Conservation (phyloP, 1,140 invertebrate species). For the Sitobion miscanthi region DNA sequence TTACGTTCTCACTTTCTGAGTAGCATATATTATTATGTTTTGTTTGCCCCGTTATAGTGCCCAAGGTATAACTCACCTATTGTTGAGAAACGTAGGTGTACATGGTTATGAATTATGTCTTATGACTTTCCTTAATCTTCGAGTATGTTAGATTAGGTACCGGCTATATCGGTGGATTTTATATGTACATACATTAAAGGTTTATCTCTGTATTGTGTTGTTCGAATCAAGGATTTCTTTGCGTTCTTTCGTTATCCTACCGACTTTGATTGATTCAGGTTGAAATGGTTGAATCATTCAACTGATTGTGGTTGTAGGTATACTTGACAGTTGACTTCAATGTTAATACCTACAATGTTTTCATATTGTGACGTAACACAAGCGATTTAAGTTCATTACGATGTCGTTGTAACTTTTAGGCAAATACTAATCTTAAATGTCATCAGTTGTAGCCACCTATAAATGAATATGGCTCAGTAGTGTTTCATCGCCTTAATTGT, state of each 20-base stretch:
- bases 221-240: neutral
- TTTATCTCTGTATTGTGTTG: neutral
- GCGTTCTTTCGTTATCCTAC: neutral
- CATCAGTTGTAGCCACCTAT: neutral
- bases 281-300: neutral
- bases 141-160: neutral
- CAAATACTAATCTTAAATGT: neutral
- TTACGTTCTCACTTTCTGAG: neutral
- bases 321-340: neutral
- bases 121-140: neutral
- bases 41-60: neutral
- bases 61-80: neutral
- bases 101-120: neutral
- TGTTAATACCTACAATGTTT: neutral
- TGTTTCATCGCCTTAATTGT: neutral
- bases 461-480: neutral
- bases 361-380: neutral
- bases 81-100: neutral
- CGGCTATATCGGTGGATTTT: neutral
- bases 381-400: neutral
- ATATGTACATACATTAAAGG: neutral
- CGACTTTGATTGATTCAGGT: neutral
- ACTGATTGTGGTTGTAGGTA: neutral
- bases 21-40: neutral
- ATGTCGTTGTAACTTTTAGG: neutral